Base-by-base conservation (phyloP, 2,888 invertebrate genomes). In the Diabrotica balteata region DNA sequence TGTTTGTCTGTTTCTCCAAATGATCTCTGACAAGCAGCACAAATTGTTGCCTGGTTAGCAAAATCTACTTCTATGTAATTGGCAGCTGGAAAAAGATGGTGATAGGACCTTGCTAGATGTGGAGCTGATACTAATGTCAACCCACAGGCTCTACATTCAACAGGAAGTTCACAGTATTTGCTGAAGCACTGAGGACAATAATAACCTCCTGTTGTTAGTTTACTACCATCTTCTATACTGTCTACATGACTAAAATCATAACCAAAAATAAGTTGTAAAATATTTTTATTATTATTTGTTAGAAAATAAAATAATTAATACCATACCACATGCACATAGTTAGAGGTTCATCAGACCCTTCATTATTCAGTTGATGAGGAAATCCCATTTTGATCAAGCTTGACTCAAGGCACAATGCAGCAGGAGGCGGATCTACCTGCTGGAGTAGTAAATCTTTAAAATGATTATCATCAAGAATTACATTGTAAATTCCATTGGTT, bases 101-200 rank as follows among this genome's bases (percentile, higher is more conserved):
- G 98, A 84, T 98, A 98, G 0, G 98, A 97, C 73, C 98, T 89
- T 4, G 98, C 98, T 60, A 99, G 87, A 86, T 99, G 99, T 32
- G 98, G 98, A 1, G 99, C 98, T 0, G 98, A 97, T 10, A 98
- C 98, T 58, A 99, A 86, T 7, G 97, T 98, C 68, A 99, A 87
- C 0, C 96, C 96, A 84, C 99, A 99, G 8, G 95, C 93, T 79
- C 94, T 90, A 82, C 99, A 99, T 85, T 99, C 98, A 4, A 96
- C 95, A 0, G 99, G 99, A 78, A 99, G 87, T 83, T 98, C 96
- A 84, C 99, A 99, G 85, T 98, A 98, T 86, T 98, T 97, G 85
- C 96, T 95, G 77, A 93, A 91, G 84, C 99, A 99, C 83, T 98
- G 97, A n/a, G 96, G 95, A 78, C 95, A 96, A 79, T 93, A 89